These are phyloP conservation scores for Arctocebus calabarensis DNA, from an alignment of 2,797 vertebrate genomes.

Conservation along the genomic window DNA sequence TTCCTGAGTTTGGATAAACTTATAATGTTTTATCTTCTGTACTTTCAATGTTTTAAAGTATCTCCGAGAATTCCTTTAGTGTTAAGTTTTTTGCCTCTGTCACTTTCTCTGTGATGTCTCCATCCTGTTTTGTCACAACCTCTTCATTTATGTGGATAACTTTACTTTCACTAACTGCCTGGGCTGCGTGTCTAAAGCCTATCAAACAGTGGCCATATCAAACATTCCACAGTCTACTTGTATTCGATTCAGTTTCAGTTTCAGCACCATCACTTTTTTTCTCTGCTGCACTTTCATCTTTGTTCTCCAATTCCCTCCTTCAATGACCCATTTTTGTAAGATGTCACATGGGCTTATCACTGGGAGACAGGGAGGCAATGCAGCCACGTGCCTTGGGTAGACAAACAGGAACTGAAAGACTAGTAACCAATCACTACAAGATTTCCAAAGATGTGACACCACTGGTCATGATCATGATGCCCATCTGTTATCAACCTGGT, in stretches of 20 bases:
- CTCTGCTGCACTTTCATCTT: not conserved
- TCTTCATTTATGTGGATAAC: not conserved
- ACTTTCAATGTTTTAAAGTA: not conserved
- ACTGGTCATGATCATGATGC: fast-evolving
- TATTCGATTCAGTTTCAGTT: not conserved
- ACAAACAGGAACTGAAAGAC: not conserved
- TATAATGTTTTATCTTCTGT: not conserved
- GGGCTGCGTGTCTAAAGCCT: too few species aligned
- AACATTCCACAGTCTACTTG: fast-evolving
- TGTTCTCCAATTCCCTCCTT: not conserved
- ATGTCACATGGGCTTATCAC: not conserved
- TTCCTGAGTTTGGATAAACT: not conserved
- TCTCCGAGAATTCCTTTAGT: not conserved
- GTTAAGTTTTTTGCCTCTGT: not conserved
- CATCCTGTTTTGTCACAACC: not conserved
- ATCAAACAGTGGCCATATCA: fast-evolving
- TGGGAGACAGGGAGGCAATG: not conserved
- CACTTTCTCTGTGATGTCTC: not conserved
- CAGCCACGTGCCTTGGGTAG: not conserved
- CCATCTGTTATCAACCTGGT: not conserved
- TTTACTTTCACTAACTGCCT: too few species aligned
- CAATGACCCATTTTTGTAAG: not conserved
- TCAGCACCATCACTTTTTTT: not conserved
- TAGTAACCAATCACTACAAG: not conserved
- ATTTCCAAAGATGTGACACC: not conserved